These are phyloP conservation scores for Batillaria attramentaria DNA, from an alignment of 1,140 invertebrate genomes.

Conservation along the genomic window DNA sequence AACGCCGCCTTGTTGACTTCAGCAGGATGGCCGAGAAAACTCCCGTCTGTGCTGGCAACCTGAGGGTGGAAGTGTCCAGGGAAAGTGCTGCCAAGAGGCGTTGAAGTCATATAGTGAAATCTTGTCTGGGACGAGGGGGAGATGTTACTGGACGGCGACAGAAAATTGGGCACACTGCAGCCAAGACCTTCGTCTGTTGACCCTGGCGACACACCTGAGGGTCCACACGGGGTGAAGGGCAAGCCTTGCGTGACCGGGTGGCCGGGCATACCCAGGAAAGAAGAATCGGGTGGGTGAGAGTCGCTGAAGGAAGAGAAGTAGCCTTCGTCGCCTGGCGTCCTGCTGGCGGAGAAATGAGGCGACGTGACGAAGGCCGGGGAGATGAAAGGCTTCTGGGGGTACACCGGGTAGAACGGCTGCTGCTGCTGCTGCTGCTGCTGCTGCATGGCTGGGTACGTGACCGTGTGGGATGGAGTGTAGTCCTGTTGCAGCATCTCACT, in stretches of 20 bases:
- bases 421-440: background rate
- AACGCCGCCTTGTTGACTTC: background rate
- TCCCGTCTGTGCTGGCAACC: background rate
- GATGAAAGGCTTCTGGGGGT: background rate
- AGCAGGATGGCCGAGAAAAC: background rate
- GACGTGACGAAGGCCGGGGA: background rate
- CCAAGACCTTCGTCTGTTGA: slow-evolving; percentile 3
- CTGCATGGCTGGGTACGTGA: background rate
- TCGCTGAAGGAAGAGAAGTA: slow-evolving; percentile 16
- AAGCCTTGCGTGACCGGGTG: background rate
- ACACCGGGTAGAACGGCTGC: background rate
- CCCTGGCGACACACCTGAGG: background rate
- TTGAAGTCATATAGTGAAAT: background rate
- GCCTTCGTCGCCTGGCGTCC: background rate
- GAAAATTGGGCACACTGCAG: background rate
- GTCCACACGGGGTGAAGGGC: background rate
- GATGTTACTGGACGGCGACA: background rate
- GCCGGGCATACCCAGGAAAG: background rate
- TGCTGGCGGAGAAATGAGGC: background rate
- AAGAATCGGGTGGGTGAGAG: background rate
- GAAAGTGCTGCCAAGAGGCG: background rate
- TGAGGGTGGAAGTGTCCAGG: background rate
- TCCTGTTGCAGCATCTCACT: slow-evolving; percentile 82
- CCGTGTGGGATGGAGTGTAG: background rate
- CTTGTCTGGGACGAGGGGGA: background rate